phyloP scores from a whole-genome alignment of 2,113 vertebrate species.

The Pterocles orientalis region DNA sequence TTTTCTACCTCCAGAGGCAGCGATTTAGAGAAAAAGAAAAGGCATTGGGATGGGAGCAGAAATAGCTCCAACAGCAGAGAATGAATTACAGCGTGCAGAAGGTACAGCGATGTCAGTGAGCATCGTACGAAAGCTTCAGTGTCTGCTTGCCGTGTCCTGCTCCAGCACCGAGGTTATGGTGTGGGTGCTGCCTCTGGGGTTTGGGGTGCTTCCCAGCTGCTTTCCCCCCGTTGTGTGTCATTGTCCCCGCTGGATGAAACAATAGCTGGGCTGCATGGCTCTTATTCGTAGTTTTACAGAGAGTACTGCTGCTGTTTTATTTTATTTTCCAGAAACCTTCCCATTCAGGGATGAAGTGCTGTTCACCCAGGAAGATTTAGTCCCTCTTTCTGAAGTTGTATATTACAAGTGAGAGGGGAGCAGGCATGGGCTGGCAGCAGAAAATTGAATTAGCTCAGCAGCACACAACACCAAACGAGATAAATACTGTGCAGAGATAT shows the following conservation, averaged over 20 bases:
- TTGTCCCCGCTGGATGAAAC: background rate
- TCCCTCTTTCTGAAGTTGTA: constrained; percentile 53
- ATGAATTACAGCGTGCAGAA: background rate
- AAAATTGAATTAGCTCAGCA: constrained; percentile 70
- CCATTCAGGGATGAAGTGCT: background rate
- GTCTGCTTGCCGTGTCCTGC: background rate
- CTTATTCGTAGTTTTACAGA: background rate
- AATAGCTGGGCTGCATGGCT: background rate
- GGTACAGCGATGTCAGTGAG: background rate
- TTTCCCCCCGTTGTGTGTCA: background rate
- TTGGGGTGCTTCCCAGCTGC: background rate
- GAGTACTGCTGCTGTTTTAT: background rate
- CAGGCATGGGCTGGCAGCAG: constrained; percentile 57
- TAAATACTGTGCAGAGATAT: constrained; percentile 68
- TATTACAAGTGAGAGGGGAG: constrained; percentile 57
- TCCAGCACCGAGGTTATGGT: too few species aligned
- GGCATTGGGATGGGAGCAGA: background rate
- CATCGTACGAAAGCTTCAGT: accelerated
- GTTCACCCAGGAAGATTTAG: constrained; percentile 44
- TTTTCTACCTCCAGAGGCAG: background rate
- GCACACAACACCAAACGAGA: constrained; percentile 63
- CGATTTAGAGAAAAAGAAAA: background rate
- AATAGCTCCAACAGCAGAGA: background rate
- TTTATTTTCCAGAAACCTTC: constrained; percentile 23
- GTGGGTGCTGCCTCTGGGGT: background rate